phyloP scores from a whole-genome alignment of 37 sponge, comb jelly and placozoan species.

The Agelas oroides region DNA sequence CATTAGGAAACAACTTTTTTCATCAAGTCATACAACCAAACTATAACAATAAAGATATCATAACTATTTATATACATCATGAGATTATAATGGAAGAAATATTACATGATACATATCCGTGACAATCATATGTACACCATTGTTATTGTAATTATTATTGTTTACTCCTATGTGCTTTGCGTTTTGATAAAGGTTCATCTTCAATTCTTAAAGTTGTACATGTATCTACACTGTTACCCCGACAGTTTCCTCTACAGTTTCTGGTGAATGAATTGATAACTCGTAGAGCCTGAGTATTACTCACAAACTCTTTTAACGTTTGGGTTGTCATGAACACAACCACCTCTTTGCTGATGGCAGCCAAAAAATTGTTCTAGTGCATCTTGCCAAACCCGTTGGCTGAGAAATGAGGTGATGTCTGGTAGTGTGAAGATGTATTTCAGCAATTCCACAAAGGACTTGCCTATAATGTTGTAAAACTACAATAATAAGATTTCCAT shows the following conservation, averaged over 20 bases:
- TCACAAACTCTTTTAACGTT: conserved; percentile 26
- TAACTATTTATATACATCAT: neutral
- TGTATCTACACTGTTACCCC: neutral
- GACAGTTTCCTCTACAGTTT: conserved; percentile 26
- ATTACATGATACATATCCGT: too few relatives aligned
- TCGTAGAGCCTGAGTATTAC: conserved; percentile 38
- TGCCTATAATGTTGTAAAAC: conserved; percentile 1
- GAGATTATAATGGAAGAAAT: too few relatives aligned
- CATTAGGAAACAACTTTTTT: too few relatives aligned
- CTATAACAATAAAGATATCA: too few relatives aligned
- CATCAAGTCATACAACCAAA: too few relatives aligned
- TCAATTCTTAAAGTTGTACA: too few relatives aligned
- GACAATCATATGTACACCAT: too few relatives aligned
- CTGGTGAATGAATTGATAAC: neutral
- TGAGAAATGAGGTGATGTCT: conserved; percentile 13
- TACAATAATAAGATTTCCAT: too few relatives aligned
- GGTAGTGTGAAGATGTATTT: conserved; percentile 17
- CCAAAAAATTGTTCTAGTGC: conserved; percentile 23
- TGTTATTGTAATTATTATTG: neutral
- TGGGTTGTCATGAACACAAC: conserved; percentile 1
- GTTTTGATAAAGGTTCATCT: neutral
- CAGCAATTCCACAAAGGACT: conserved; percentile 35
- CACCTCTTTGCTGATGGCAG: neutral
- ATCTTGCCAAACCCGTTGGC: conserved; percentile 38
- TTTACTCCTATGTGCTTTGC: too few relatives aligned